These are phyloP conservation scores for Adelosebastes latens DNA, from an alignment of 2,797 vertebrate species.

Conservation along the genomic window DNA sequence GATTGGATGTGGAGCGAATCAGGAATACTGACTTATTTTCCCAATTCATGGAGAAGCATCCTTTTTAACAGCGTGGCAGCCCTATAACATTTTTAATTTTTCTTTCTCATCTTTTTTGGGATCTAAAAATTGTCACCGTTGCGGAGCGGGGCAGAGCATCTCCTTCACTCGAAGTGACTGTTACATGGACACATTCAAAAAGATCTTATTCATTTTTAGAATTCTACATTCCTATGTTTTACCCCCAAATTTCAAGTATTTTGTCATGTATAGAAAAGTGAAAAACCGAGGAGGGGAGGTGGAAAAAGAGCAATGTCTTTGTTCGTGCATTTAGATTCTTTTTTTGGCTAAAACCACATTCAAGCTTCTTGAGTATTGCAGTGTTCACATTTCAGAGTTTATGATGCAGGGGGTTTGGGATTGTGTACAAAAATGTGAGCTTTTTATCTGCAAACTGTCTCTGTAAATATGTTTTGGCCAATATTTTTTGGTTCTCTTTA, in stretches of 20 bases:
- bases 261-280: conserved; percentile 83
- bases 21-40: conserved; percentile 81
- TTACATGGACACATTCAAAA: conserved; percentile 82
- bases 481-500: conserved; percentile 90
- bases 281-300: conserved; percentile 72
- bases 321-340: conserved; percentile 76
- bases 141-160: conserved; percentile 61
- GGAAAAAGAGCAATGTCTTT: conserved; percentile 78
- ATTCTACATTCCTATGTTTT: conserved; percentile 83
- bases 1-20: conserved; percentile 76
- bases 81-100: conserved; percentile 78
- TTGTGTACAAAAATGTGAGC: conserved; percentile 90
- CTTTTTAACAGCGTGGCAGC: conserved; percentile 79
- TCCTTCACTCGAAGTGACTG: conserved; percentile 79
- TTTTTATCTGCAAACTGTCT: conserved; percentile 88
- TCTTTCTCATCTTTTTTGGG: conserved; percentile 72
- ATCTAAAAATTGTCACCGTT: conserved; percentile 68
- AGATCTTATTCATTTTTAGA: conserved; percentile 77
- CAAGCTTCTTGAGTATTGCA: conserved; percentile 86
- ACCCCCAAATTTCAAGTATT: conserved; percentile 81
- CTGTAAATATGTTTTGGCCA: conserved; percentile 97
- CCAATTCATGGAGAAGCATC: conserved; percentile 72
- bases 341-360: conserved; percentile 80
- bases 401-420: conserved; percentile 78
- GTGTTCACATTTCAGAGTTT: conserved; percentile 86